Conservation (phyloP, 2,797 vertebrate genomes). For the Sebastolobus altivelis region DNA sequence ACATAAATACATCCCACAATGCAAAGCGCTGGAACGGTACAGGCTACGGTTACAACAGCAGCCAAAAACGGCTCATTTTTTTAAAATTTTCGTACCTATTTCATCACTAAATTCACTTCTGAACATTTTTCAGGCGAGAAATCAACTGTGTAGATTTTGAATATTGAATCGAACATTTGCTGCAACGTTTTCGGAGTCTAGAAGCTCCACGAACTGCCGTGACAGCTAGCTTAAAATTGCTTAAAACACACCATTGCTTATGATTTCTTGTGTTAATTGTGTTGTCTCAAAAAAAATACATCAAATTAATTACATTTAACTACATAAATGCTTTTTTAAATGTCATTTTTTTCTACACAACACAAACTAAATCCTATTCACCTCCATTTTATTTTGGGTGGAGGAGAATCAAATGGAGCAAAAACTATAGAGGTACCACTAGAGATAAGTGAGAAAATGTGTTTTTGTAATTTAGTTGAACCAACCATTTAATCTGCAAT, state of each 20-base stretch:
- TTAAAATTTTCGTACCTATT: too few species aligned
- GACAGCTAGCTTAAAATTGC: not conserved
- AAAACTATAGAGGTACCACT: not conserved
- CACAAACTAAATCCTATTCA: not conserved
- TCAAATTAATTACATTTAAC: not conserved
- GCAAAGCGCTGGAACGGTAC: too few species aligned
- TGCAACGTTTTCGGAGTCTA: too few species aligned
- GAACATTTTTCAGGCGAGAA: too few species aligned
- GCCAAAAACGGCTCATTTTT: too few species aligned
- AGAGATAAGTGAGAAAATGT: not conserved
- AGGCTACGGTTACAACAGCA: rapidly evolving
- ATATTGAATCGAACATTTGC: too few species aligned
- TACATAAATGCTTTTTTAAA: not conserved
- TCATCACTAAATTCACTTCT: too few species aligned
- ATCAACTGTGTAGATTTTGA: too few species aligned
- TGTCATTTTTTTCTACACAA: not conserved
- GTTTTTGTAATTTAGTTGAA: not conserved
- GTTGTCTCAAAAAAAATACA: not conserved
- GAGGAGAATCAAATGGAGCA: not conserved
- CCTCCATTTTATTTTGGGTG: not conserved
- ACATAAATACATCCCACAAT: not conserved
- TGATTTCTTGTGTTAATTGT: not conserved
- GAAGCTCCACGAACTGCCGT: too few species aligned
- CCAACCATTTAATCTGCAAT: not conserved
- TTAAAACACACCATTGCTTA: not conserved